Base-by-base conservation (phyloP, 2,797 vertebrate species). In the Myiothlypis chrysogaster region DNA sequence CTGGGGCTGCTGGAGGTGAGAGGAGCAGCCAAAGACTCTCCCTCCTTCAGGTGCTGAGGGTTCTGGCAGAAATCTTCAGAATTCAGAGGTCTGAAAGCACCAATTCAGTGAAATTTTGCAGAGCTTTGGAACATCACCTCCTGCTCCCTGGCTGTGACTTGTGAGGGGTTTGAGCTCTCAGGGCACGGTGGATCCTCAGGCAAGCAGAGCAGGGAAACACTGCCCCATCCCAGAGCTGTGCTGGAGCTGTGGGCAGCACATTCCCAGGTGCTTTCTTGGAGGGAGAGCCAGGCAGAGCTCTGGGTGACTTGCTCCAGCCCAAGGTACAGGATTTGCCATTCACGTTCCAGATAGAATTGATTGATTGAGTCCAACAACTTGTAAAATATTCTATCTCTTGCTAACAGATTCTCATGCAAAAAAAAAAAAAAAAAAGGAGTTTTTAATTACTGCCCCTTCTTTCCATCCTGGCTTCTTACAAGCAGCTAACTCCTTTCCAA, bases 271-370 rank as follows among this genome's bases (percentile, higher is more conserved):
- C 10, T 12, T 12, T 20, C 27, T 19, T 35, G 27, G 39, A 46
- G n/a, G 15, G 2, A 39, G 34, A 50, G n/a, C 16, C 66, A 39
- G 46, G 4, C 43, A 49, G 19, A 12, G 19, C 2, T 53, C 13
- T 73, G 55, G 61, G 53, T 49, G 49, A 49, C 12, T 17, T 49
- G 63, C 61, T 77, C 19, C 30, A 56, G 20, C 10, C 28, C 49
- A 10, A 46, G 43, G 41, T 5, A 13, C 7, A 18, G 46, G 28
- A 22, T 79, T 34, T 83, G 66, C 56, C 46, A 4, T 12, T 5
- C 0, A 0, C 1, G 2, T 56, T 59, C 27, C 25, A 53, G 34
- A 23, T 3, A 49, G 24, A 49, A 25, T 25, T 49, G 47, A 49
- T 25, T 15, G 16, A 7, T 2, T 78, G 39, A 20, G 19, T 28